phyloP scores from a whole-genome alignment of 1,140 invertebrate genomes.

The Scaptomyza graminum region DNA sequence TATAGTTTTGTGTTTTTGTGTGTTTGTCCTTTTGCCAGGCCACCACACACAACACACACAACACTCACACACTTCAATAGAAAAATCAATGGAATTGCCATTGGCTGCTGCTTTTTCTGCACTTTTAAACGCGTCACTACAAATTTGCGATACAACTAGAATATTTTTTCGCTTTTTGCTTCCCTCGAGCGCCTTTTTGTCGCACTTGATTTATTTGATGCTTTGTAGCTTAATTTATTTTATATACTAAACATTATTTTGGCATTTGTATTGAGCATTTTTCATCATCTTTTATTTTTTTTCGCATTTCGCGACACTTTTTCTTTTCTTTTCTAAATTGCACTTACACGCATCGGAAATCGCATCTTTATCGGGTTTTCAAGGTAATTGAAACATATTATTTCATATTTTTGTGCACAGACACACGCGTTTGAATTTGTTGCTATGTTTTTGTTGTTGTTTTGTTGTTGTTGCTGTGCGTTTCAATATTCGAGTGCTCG shows the following conservation, averaged over 20 bases:
- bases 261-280: constrained; percentile 40
- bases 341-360: constrained; percentile 44
- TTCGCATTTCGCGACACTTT: constrained; percentile 22
- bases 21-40: constrained; percentile 17
- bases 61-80: constrained; percentile 21
- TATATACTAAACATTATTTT: constrained; percentile 32
- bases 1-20: not conserved
- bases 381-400: constrained; percentile 39
- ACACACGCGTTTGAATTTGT: too few species aligned
- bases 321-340: not conserved
- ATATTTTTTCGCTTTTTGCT: constrained; percentile 10
- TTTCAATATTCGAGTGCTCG: constrained; percentile 20
- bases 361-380: constrained; percentile 29
- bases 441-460: not conserved
- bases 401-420: not conserved
- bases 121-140: constrained; percentile 75
- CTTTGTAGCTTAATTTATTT: constrained; percentile 56
- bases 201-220: constrained; percentile 74
- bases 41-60: too few species aligned
- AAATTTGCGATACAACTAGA: constrained; percentile 49
- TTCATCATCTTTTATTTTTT: not conserved
- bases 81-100: constrained; percentile 74
- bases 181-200: constrained; percentile 37
- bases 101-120: constrained; percentile 64
- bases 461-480: constrained; percentile 4